phyloP scores from a whole-genome alignment of 1,140 invertebrate species.

The Arion vulgaris region DNA sequence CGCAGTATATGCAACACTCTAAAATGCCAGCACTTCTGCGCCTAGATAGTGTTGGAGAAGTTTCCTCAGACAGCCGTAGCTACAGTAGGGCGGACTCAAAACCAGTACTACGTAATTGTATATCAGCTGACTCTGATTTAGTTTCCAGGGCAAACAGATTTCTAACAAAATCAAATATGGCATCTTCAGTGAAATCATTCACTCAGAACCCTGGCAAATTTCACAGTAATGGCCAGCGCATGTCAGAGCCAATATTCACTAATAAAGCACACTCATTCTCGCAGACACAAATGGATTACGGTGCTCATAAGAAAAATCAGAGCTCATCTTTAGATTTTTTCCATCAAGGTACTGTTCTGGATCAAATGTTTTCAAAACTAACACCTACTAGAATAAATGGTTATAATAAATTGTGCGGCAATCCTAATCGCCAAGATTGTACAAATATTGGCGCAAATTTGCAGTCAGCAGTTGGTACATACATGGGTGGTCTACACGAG shows the following conservation, averaged over 20 bases:
- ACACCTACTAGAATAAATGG: background rate
- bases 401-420: background rate
- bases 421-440: background rate
- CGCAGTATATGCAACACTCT: background rate
- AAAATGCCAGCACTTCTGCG: constrained; percentile 1
- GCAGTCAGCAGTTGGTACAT: background rate
- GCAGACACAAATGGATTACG: background rate
- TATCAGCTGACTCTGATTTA: background rate
- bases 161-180: background rate
- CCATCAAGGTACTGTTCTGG: background rate
- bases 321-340: background rate
- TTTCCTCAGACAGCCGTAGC: background rate
- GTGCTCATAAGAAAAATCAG: background rate
- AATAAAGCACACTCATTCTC: background rate
- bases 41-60: background rate
- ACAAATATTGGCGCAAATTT: background rate
- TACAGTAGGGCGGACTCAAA: background rate
- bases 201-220: background rate
- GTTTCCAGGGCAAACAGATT: background rate
- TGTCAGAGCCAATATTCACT: background rate
- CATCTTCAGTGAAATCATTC: background rate
- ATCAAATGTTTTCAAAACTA: background rate
- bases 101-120: background rate
- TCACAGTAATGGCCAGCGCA: background rate
- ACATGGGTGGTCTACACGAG: background rate